Evolutionary conservation across 2,797 vertebrate species (phyloP), one percentile per base, ranked within the genome.

Genomic region (Notolabrus celidotus): DNA sequence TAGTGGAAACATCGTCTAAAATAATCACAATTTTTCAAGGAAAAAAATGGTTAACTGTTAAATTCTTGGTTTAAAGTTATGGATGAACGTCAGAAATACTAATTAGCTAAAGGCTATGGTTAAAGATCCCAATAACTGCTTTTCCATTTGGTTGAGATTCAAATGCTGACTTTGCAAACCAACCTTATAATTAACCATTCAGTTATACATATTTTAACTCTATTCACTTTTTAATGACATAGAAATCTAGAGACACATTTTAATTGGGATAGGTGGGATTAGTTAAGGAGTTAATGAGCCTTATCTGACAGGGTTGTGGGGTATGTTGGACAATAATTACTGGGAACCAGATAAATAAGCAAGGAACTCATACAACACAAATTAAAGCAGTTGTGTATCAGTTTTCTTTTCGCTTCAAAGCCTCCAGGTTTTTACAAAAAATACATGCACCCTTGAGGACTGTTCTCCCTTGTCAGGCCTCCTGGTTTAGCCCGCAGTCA

Each of bases 401-500:
- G 41, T 67, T 76, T 57, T 25, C 23, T 46, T 51, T 77, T 67
- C 25, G 15, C 67, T 39, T 71, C 33, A 53, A 20, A 55, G 51
- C 54, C 42, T 23, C 27, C 38, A 27, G 54, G 46, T 25, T 27
- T 27, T 27, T 27, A 27, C 27, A 27, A 27, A 3, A 27, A 27
- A 27, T 27, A 3, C 3, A 6, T 27, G 29, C 5, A 31, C 46
- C 54, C 42, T 75, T 66, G 64, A 83, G 70, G 73, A 78, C 56
- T 43, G 52, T 80, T 76, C 73, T 59, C 74, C 71, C 65, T 47
- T 73, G 73, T 89, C 83, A 78, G 50, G 80, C 56, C 69, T 79
- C 46, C 55, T 38, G 47, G 63, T 86, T 82, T 59, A 68, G 84
- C 80, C 73, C 42, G 72, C 77, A 83, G 85, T 73, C 83, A 62